Percentiles rank a stretch among this genome's conserved stretches.
phyloP scores from a whole-genome alignment of 2,797 vertebrate species.

The Smutsia temminckii region DNA sequence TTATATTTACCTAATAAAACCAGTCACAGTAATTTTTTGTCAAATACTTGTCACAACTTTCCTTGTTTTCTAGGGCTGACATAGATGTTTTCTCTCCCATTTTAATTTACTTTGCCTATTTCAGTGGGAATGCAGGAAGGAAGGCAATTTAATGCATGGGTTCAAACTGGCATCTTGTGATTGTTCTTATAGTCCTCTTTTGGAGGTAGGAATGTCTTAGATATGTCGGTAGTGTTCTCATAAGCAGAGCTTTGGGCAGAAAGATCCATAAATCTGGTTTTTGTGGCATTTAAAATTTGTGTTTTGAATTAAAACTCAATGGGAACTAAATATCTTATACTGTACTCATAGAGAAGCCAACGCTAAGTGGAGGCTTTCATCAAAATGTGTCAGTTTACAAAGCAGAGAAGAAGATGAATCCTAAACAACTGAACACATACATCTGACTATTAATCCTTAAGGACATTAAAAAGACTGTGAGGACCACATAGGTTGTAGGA shows the following conservation, averaged over 20 bases:
- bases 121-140: background rate
- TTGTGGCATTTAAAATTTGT: slow-evolving; percentile 29
- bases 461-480: background rate
- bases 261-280: background rate
- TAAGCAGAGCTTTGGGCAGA: slow-evolving; percentile 4
- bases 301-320: slow-evolving; percentile 31
- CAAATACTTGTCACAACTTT: background rate
- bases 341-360: background rate
- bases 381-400: background rate
- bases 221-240: background rate
- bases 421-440: background rate
- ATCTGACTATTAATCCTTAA: background rate
- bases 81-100: background rate
- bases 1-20: slow-evolving; percentile 28
- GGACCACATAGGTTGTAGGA: background rate
- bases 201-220: background rate
- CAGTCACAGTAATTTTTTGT: background rate
- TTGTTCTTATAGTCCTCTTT: background rate
- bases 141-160: background rate
- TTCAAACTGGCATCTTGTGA: slow-evolving; percentile 5
- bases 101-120: slow-evolving; percentile 39
- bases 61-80: background rate
- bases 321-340: background rate
- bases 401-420: background rate
- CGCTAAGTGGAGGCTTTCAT: background rate